Conservation (phyloP, 30 jellyfish, hydroid and myxozoan genomes). For the Cassiopea andromeda region DNA sequence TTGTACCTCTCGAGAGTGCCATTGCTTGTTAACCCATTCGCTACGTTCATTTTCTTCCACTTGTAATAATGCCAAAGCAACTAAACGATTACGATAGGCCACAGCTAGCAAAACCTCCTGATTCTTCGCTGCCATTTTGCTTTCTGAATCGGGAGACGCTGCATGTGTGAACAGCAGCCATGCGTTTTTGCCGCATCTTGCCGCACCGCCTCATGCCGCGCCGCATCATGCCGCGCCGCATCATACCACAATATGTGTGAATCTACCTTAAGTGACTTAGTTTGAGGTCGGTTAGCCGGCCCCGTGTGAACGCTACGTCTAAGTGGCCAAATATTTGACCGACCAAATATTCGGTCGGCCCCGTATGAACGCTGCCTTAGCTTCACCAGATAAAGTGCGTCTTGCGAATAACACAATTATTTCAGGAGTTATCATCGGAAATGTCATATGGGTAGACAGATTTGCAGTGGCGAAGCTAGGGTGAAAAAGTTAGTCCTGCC, state of each 20-base stretch:
- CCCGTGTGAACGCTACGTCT: no score
- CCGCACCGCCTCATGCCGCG: slow-evolving; percentile 13
- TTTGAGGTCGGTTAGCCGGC: no score
- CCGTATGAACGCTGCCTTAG: no score
- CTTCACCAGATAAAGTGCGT: no score
- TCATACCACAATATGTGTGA: slow-evolving; percentile 14
- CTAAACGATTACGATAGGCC: slow-evolving; percentile 16
- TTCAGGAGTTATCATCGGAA: no score
- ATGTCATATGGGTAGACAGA: no score
- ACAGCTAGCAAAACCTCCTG: slow-evolving; percentile 19
- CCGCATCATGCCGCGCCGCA: slow-evolving; percentile 18
- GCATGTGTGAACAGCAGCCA: slow-evolving; percentile 20
- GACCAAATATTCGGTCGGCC: no score
- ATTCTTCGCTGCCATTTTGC: slow-evolving; percentile 1
- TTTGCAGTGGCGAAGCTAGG: no score
- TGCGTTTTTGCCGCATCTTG: slow-evolving; percentile 27
- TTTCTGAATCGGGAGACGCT: slow-evolving; percentile 2
- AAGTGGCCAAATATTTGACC: no score
- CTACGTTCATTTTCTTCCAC: no score
- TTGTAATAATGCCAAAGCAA: neutral
- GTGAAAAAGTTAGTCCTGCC: no score
- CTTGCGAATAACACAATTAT: no score
- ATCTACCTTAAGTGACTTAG: neutral
- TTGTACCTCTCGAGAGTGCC: slow-evolving; percentile 9
- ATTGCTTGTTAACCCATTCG: neutral